A percentile compares a stretch with the other conserved stretches of the same genome.
Evolutionary conservation across 2,888 invertebrate species (phyloP).

Genomic region (Noctua janthe): DNA sequence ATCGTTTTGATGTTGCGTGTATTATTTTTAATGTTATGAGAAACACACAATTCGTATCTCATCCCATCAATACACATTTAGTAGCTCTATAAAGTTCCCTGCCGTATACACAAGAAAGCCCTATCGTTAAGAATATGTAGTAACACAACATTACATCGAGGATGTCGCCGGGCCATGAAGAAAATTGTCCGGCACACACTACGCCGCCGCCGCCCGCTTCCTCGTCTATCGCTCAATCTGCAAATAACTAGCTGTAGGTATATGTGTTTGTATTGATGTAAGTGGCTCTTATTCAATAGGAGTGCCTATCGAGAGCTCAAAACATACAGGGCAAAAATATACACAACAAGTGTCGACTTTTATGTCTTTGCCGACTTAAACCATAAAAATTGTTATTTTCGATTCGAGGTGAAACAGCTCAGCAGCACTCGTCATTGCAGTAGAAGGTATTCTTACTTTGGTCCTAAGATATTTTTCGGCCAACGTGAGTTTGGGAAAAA

Average conservation of each 20-base stretch:
- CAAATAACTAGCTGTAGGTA: conserved; percentile 20
- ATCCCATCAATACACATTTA: not conserved
- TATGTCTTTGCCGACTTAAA: not conserved
- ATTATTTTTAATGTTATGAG: not conserved
- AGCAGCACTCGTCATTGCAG: not conserved
- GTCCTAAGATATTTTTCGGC: not conserved
- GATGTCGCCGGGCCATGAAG: conserved; percentile 61
- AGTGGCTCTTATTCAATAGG: conserved; percentile 10
- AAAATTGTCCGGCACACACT: conserved; percentile 51
- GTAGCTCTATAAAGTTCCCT: conserved; percentile 32
- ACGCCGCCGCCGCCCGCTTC: conserved; percentile 35
- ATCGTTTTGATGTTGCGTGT: not conserved
- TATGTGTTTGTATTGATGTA: conserved; percentile 21
- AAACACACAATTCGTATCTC: not conserved
- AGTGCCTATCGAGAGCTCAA: not conserved
- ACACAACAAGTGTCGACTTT: not conserved
- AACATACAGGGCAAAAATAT: not conserved
- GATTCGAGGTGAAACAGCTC: not conserved
- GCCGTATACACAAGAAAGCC: conserved; percentile 48
- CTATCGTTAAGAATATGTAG: conserved; percentile 62
- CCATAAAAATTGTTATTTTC: not conserved
- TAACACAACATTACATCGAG: conserved; percentile 59
- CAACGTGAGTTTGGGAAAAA: not conserved
- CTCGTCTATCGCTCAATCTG: conserved; percentile 48
- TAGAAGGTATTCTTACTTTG: not conserved